A percentile compares a stretch with the other conserved stretches of the same genome.
phyloP scores from a whole-genome alignment of 2,113 vertebrate species.

The Excalfactoria chinensis region DNA sequence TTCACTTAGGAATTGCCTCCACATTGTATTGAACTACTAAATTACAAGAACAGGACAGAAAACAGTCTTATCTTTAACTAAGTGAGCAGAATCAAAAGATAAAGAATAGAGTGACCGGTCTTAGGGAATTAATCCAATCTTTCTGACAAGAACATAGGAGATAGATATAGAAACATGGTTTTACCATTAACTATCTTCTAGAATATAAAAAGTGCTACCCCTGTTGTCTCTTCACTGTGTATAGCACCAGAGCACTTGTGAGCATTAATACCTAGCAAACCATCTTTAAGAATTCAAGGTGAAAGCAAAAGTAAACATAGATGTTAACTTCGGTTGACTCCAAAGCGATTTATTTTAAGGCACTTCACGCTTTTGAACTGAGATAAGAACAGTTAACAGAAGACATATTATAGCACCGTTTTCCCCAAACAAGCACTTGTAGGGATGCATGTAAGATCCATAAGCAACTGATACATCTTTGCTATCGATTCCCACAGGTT shows the following conservation, averaged over 20 bases:
- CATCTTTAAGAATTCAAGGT: fast-evolving
- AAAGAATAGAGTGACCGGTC: not conserved
- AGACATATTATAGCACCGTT: not conserved
- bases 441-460: fast-evolving
- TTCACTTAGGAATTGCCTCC: not conserved
- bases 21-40: not conserved
- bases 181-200: not conserved
- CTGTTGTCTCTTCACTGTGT: fast-evolving
- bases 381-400: fast-evolving
- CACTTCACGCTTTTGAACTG: not conserved
- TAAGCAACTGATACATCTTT: not conserved
- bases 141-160: not conserved
- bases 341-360: conserved; percentile 19
- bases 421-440: not conserved
- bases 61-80: not conserved
- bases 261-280: fast-evolving
- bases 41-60: not conserved
- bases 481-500: not conserved
- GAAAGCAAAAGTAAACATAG: not conserved
- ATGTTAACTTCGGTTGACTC: not conserved
- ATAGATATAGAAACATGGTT: fast-evolving
- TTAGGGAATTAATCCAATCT: not conserved
- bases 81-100: not conserved
- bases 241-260: fast-evolving
- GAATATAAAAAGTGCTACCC: fast-evolving